Evolutionary conservation across 2,113 vertebrate genomes (phyloP).

Genomic region (Nibea albiflora): DNA sequence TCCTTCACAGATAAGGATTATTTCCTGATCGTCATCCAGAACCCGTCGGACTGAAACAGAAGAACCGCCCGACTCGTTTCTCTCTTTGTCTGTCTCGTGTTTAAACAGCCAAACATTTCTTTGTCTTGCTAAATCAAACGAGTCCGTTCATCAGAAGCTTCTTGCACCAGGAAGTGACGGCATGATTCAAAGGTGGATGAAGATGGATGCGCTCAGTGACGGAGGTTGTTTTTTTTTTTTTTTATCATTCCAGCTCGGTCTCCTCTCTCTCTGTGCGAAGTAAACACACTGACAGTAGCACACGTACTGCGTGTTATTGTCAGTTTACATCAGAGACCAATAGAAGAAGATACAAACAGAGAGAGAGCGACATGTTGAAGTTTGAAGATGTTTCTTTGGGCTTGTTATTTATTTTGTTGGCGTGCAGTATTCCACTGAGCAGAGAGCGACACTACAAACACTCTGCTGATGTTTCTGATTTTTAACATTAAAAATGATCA

Average conservation of each 20-base stretch:
- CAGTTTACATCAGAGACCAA: too few relatives aligned
- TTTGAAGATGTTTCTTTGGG: background rate
- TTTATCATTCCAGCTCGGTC: slow-evolving; percentile 47
- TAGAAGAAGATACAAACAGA: too few relatives aligned
- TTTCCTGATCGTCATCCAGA: slow-evolving; percentile 97
- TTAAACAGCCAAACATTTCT: slow-evolving; percentile 46
- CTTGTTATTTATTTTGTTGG: slow-evolving; percentile 62
- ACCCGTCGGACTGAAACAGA: slow-evolving; percentile 88
- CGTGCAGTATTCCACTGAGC: slow-evolving; percentile 31
- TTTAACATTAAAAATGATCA: slow-evolving; percentile 18
- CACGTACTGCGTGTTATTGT: too few relatives aligned
- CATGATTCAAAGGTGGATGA: slow-evolving; percentile 4
- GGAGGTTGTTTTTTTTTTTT: background rate
- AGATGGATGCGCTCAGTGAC: background rate
- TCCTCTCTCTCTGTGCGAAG: background rate
- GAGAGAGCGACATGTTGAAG: background rate
- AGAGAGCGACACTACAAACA: slow-evolving; percentile 24
- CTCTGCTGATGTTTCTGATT: slow-evolving; percentile 13
- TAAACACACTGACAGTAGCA: background rate
- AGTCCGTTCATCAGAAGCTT: slow-evolving; percentile 9
- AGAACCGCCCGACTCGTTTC: background rate
- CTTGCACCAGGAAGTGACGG: background rate
- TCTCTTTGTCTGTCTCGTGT: slow-evolving; percentile 24
- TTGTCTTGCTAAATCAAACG: slow-evolving; percentile 18
- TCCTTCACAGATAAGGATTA: slow-evolving; percentile 94